Evolutionary conservation across 2,797 vertebrate genomes (phyloP), one percentile per base, ranked within the genome.

Genomic region (Eupleurogrammus muticus): DNA sequence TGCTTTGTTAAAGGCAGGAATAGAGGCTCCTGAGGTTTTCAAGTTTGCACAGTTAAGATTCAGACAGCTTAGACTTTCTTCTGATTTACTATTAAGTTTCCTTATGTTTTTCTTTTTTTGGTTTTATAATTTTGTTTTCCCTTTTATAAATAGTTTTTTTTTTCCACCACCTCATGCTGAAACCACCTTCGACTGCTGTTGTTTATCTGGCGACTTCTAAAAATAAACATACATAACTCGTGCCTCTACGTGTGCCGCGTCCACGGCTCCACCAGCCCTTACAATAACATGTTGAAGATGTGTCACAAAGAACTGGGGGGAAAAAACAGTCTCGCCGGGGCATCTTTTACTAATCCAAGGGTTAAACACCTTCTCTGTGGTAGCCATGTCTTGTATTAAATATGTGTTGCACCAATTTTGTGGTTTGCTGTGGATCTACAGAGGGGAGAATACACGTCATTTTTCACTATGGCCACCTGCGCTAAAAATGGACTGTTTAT

Each of bases 401-500:
- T n/a, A 38, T 44, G 38, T 40, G 32, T 17, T 69, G 55, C 40
- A 35, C 12, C 16, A 17, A 16, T 46, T 54, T 34, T 35, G 35
- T 19, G 40, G 32, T 63, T 70, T 34, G n/a, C 2, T 17, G 8
- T 20, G 40, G 5, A 42, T 56, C n/a, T 24, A 19, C 34, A 42
- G 9, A 48, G 17, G 46, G 6, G 54, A 47, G 38, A 42, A 21
- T 8, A 1, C 46, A 35, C 17, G 24, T n/a, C 36, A 6, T 51
- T 4, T 56, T 56, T 47, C 17, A 14, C n/a, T 52, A 4, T 19
- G 58, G 21, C 53, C 23, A 40, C 57, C 50, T 74, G 40, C 5
- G 12, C 36, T 24, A 44, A 54, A 82, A 68, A 44, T 20, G 9
- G 6, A 44, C 44, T 65, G 79, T 71, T 80, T 65, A 46, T 11